phyloP scores from a whole-genome alignment of 1,140 invertebrate species.

The Pogonus chalceus region DNA sequence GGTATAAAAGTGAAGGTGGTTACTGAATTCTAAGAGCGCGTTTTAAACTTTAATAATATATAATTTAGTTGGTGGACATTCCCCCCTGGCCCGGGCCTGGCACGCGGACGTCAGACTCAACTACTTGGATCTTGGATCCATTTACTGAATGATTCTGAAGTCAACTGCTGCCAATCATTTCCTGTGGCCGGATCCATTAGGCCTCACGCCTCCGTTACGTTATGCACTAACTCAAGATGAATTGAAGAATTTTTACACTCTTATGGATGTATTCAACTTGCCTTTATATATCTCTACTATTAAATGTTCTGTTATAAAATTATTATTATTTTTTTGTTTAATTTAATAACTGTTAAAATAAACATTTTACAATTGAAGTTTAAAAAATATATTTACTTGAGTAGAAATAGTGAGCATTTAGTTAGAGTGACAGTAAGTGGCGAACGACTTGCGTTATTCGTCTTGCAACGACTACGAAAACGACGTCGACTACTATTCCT shows the following conservation, averaged over 20 bases:
- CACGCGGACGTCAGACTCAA: too few relatives aligned
- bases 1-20: neutral
- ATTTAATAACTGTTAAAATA: neutral
- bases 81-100: neutral
- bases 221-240: neutral
- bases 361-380: neutral
- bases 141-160: neutral
- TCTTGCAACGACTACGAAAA: neutral
- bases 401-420: neutral
- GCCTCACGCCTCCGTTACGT: too few relatives aligned
- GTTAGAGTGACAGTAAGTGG: neutral
- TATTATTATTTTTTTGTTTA: neutral
- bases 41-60: slow-evolving; percentile 7
- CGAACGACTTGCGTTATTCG: too few relatives aligned
- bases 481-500: too few relatives aligned
- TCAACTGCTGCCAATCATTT: slow-evolving; percentile 1
- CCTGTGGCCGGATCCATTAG: neutral
- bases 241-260: neutral
- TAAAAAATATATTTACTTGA: too few relatives aligned
- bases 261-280: too few relatives aligned
- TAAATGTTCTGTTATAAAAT: neutral
- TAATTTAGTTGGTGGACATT: neutral
- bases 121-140: neutral
- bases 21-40: neutral
- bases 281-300: neutral